Conservation (phyloP, 2,797 vertebrate species). For the Adelosebastes latens region DNA sequence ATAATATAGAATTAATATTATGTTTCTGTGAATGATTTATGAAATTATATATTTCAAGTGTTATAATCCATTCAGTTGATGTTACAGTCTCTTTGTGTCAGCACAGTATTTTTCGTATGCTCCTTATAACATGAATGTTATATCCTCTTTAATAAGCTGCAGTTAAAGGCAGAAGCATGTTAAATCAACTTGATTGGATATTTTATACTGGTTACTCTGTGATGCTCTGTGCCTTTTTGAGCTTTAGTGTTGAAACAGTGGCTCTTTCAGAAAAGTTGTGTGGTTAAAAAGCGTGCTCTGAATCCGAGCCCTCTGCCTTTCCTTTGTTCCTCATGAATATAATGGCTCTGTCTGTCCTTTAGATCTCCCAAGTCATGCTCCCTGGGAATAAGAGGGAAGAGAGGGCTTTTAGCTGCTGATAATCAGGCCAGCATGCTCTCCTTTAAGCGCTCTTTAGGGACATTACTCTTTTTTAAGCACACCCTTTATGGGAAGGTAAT, state of each 20-base stretch:
- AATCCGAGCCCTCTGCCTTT: constrained; percentile 46
- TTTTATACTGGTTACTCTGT: constrained; percentile 16
- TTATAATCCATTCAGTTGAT: not conserved
- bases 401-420: constrained; percentile 71
- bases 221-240: constrained; percentile 24
- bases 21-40: not conserved
- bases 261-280: constrained; percentile 32
- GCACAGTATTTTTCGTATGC: not conserved
- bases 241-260: constrained; percentile 37
- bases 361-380: constrained; percentile 51
- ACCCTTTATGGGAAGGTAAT: constrained; percentile 39
- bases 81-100: not conserved
- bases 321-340: constrained; percentile 68
- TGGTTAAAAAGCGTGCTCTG: constrained; percentile 34
- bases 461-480: constrained; percentile 47
- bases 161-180: not conserved
- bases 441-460: constrained; percentile 46
- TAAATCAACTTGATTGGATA: constrained; percentile 11
- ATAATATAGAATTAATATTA: not conserved
- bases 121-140: not conserved
- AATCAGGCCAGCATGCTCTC: constrained; percentile 57
- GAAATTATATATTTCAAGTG: not conserved
- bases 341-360: constrained; percentile 52
- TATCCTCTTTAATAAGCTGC: not conserved
- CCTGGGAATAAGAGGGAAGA: constrained; percentile 64